phyloP scores from a whole-genome alignment of 53 echinoderm and acorn worm species.

The Crossaster papposus region DNA sequence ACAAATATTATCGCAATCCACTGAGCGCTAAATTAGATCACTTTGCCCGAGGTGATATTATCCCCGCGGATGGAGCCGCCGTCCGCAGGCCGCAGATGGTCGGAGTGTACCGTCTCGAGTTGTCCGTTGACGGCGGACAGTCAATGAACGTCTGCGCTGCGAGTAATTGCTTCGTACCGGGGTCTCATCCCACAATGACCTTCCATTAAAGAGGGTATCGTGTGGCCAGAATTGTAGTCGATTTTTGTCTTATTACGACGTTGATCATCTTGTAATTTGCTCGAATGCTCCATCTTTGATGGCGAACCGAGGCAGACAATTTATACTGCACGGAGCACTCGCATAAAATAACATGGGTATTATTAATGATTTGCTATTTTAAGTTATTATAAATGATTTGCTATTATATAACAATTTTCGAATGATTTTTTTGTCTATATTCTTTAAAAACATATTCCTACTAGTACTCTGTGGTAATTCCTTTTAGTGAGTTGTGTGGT shows the following conservation, averaged over 20 bases:
- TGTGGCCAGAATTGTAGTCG: neutral
- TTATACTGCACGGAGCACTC: too few species aligned
- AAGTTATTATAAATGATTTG: too few species aligned
- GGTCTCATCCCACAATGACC: neutral
- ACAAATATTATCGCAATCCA: constrained; percentile 30
- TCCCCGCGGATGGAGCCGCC: constrained; percentile 16
- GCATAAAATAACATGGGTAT: too few species aligned
- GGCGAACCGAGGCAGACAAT: neutral
- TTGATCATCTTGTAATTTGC: neutral
- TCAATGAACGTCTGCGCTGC: neutral
- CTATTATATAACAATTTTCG: too few species aligned
- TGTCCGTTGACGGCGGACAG: constrained; percentile 15
- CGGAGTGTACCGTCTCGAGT: constrained; percentile 13
- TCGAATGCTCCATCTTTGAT: neutral
- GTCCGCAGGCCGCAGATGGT: constrained; percentile 5
- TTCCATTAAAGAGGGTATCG: neutral
- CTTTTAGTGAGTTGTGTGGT: too few species aligned
- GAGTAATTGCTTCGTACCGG: neutral
- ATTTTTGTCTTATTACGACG: neutral
- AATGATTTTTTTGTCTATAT: too few species aligned
- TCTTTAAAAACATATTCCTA: too few species aligned
- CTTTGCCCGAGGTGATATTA: constrained; percentile 12
- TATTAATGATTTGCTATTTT: too few species aligned
- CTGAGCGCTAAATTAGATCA: constrained; percentile 55
- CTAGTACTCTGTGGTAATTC: too few species aligned